A percentile compares a stretch with the other conserved stretches of the same genome.
Conservation (phyloP, 2,797 vertebrate species). For the Clangula hyemalis region DNA sequence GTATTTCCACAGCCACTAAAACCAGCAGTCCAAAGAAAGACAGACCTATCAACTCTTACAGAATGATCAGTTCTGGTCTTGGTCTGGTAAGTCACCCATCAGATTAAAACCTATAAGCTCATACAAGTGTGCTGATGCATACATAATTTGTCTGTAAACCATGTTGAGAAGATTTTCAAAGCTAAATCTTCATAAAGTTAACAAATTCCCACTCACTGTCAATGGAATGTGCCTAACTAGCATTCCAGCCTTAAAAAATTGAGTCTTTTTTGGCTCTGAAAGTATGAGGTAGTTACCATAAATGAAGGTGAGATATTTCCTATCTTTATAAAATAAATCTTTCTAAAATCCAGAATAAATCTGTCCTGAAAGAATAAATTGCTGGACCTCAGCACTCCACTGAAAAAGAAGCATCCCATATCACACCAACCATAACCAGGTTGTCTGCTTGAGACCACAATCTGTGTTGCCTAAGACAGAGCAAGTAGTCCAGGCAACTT, state of each 20-base stretch:
- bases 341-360: neutral
- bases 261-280: neutral
- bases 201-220: neutral
- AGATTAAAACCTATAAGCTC: neutral
- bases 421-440: neutral
- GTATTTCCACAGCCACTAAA: neutral
- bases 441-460: neutral
- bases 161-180: neutral
- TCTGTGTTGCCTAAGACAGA: neutral
- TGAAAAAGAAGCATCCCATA: neutral
- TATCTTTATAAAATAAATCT: neutral
- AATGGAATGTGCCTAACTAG: neutral
- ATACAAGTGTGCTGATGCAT: rapidly evolving
- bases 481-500: no score
- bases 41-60: neutral
- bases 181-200: neutral
- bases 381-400: neutral
- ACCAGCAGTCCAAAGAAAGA: neutral
- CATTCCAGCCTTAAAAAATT: neutral
- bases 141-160: neutral
- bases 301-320: neutral
- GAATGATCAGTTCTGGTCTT: neutral
- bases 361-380: neutral
- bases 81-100: neutral
- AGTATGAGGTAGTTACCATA: neutral